Percentiles rank a stretch among this genome's conserved stretches.
Evolutionary conservation across 2,888 invertebrate species (phyloP).

Genomic region (Oasisia sp.): DNA sequence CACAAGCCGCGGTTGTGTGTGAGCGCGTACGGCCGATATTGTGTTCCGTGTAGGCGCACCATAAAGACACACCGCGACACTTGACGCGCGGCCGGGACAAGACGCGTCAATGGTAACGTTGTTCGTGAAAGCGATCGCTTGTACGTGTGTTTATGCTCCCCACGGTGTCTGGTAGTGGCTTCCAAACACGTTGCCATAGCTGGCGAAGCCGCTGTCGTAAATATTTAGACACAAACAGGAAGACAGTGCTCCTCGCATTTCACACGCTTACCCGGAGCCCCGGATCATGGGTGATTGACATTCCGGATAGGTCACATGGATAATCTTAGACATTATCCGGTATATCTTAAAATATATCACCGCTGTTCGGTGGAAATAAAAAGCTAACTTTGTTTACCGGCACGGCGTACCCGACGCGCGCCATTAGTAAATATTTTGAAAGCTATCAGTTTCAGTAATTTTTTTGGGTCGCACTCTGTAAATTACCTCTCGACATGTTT

Average conservation of each 20-base stretch:
- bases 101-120: neutral
- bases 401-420: neutral
- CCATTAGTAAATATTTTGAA: neutral
- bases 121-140: neutral
- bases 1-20: neutral
- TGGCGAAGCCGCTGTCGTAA: neutral
- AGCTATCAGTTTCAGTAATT: neutral
- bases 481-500: neutral
- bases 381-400: neutral
- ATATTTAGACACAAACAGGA: neutral
- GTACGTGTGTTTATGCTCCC: neutral
- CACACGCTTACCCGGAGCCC: neutral
- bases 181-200: neutral
- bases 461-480: neutral
- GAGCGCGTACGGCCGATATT: neutral
- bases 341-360: neutral
- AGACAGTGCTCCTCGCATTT: neutral
- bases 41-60: neutral
- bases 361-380: neutral
- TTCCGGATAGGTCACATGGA: neutral
- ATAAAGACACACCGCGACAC: neutral
- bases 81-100: neutral
- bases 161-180: neutral
- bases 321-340: neutral
- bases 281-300: neutral